phyloP scores from a whole-genome alignment of 2,113 vertebrate genomes.

The Potamarius usumacintae region DNA sequence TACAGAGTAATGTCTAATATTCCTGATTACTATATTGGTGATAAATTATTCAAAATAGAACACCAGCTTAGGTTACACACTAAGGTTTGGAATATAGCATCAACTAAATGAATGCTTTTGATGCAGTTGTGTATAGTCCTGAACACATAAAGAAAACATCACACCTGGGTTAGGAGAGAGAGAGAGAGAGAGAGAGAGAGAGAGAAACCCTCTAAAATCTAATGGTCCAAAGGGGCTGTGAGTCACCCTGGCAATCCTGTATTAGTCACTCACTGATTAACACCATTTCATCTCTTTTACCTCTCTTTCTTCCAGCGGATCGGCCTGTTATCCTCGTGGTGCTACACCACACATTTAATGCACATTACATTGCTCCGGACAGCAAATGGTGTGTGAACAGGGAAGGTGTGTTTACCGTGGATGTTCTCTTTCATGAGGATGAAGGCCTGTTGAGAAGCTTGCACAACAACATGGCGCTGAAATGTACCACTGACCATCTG shows the following conservation, averaged over 20 bases:
- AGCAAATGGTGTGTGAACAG: neutral
- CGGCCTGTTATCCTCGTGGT: neutral
- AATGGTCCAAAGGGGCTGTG: neutral
- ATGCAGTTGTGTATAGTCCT: neutral
- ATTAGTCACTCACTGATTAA: neutral
- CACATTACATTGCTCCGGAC: neutral
- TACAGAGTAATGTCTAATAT: neutral
- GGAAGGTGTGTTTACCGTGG: neutral
- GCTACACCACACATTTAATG: conserved; percentile 3
- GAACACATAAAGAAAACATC: neutral
- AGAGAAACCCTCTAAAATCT: neutral
- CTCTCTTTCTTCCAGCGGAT: neutral
- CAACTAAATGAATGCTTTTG: neutral
- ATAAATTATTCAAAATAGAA: neutral
- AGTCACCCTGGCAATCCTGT: neutral
- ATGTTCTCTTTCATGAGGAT: neutral
- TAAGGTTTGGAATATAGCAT: neutral
- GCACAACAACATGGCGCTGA: neutral
- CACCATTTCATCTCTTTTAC: neutral
- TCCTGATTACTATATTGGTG: neutral
- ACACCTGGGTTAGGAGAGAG: no score
- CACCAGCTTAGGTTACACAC: neutral
- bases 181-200: no score
- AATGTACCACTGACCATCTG: neutral
- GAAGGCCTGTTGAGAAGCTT: neutral